A percentile compares a stretch with the other conserved stretches of the same genome.
phyloP scores from a whole-genome alignment of 30 jellyfish, hydroid and myxozoan genomes.

The Hydractinia symbiolongicarpus region DNA sequence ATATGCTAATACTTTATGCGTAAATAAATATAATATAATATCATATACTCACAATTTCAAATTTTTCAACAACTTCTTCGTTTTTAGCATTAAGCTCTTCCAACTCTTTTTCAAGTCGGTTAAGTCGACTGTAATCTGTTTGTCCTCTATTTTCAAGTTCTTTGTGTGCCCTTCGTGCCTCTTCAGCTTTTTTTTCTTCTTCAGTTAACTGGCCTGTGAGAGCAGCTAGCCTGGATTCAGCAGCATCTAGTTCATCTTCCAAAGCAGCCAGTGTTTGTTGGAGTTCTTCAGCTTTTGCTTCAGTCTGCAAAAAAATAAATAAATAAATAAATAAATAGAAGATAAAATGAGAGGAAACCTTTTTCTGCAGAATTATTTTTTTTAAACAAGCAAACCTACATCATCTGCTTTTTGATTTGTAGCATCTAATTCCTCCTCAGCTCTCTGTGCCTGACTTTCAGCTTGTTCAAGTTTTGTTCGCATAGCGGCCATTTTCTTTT shows the following conservation, averaged over 20 bases:
- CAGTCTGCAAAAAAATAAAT: conserved; percentile 6
- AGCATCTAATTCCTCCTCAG: conserved; percentile 13
- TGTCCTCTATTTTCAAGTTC: conserved; percentile 18
- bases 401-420: conserved; percentile 9
- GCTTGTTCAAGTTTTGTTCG: conserved; percentile 9
- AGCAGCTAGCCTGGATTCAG: conserved; percentile 11
- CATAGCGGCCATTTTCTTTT: conserved; percentile 10
- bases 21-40: no score
- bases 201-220: not conserved
- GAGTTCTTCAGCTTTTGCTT: conserved; percentile 11
- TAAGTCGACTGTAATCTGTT: not conserved
- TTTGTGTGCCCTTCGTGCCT: not conserved
- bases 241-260: conserved; percentile 25
- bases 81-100: not conserved
- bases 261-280: not conserved
- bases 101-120: conserved; percentile 9
- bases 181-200: conserved; percentile 6
- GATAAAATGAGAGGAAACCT: not conserved
- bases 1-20: no score
- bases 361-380: not conserved
- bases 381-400: conserved; percentile 5
- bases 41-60: not conserved
- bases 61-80: not conserved
- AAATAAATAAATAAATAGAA: not conserved
- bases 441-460: not conserved